phyloP scores from a whole-genome alignment of 2,888 invertebrate species.

The Dusona sp. region DNA sequence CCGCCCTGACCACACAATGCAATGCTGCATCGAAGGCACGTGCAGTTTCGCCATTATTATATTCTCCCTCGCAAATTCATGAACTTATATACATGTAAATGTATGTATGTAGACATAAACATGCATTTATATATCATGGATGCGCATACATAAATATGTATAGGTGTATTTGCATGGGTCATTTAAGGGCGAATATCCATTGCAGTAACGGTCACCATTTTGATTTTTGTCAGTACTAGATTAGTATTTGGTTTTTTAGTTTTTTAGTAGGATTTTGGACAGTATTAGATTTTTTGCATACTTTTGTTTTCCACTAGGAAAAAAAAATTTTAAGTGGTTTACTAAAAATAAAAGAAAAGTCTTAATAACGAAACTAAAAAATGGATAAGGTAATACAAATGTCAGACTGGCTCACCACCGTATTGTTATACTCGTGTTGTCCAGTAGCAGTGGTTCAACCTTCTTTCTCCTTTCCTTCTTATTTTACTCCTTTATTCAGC shows the following conservation, averaged over 20 bases:
- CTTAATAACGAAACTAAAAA: not conserved
- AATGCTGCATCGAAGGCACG: constrained; percentile 71
- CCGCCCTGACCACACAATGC: constrained; percentile 69
- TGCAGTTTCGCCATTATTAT: constrained; percentile 71
- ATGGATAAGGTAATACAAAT: constrained; percentile 6
- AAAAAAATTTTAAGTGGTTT: not conserved
- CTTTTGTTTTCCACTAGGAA: too few species aligned
- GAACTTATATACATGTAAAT: not conserved
- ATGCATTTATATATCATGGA: not conserved
- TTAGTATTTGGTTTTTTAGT: too few species aligned
- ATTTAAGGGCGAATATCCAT: not conserved
- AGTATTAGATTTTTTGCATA: not conserved
- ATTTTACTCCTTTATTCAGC: constrained; percentile 13
- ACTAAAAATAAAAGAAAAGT: too few species aligned
- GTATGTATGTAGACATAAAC: not conserved
- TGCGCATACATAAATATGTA: not conserved
- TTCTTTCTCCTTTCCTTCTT: constrained; percentile 17
- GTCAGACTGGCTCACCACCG: constrained; percentile 14
- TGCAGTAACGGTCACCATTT: not conserved
- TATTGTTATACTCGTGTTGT: constrained; percentile 11
- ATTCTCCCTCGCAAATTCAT: constrained; percentile 56
- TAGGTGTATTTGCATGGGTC: not conserved
- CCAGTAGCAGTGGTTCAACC: constrained; percentile 28
- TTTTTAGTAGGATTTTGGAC: too few species aligned
- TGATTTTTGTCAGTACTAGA: not conserved